A percentile compares a stretch with the other conserved stretches of the same genome.
phyloP scores from a whole-genome alignment of 2,113 vertebrate genomes.

The Peromyscus leucopus region DNA sequence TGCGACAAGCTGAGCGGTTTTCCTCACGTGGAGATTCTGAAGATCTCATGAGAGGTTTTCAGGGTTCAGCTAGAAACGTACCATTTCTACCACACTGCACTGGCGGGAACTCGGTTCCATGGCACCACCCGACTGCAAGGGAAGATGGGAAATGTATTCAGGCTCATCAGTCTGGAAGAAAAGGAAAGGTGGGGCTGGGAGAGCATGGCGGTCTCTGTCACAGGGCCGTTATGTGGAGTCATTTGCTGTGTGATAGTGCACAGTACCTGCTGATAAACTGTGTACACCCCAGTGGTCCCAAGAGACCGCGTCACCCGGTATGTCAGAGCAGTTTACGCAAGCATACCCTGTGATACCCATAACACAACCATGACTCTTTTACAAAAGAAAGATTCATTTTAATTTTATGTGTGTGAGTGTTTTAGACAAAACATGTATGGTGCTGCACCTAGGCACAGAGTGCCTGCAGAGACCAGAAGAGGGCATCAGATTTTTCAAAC shows the following conservation, averaged over 20 bases:
- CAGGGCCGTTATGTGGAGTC: background rate
- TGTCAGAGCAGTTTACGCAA: background rate
- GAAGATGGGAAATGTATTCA: constrained; percentile 38
- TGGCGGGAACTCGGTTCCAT: background rate
- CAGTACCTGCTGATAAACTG: background rate
- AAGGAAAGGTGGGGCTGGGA: background rate
- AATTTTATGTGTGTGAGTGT: background rate
- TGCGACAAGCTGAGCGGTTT: constrained; percentile 10
- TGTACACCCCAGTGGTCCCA: background rate
- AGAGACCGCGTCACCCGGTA: background rate
- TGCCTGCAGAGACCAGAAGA: background rate
- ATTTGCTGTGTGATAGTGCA: background rate
- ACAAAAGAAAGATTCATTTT: background rate
- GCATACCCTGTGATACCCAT: background rate
- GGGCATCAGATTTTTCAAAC: background rate
- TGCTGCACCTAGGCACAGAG: background rate
- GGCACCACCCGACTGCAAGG: background rate
- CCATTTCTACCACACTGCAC: background rate
- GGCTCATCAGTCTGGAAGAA: background rate
- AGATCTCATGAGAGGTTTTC: background rate
- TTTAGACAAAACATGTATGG: background rate
- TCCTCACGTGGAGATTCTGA: background rate
- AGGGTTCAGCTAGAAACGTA: background rate
- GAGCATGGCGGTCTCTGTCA: background rate
- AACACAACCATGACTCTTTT: background rate